Base-by-base conservation (phyloP, 2,113 vertebrate species). In the Brienomyrus brachyistius region DNA sequence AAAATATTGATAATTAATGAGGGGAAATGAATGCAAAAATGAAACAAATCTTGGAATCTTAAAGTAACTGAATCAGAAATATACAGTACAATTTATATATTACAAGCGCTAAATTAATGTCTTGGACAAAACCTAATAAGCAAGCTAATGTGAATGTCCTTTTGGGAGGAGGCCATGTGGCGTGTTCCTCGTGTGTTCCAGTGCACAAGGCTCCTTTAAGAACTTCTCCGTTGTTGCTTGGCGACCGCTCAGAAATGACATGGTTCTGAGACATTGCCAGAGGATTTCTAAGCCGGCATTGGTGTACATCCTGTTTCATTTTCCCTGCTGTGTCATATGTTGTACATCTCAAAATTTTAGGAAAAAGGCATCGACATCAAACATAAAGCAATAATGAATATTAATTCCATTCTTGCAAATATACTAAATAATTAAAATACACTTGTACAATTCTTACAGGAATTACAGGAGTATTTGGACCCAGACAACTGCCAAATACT, bases 211-310 rank as follows among this genome's bases (percentile, higher is more conserved):
- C 82, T 92, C 89, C 94, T 95, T 95, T 95, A 94, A 95, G 90
- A 92, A 91, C 91, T 54, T 87, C 52, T 66, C 91, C 91, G 89
- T 90, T 94, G 95, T 96, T 96, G 95, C 95, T 95, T 94, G 92
- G 95, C 93, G 94, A 96, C 95, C 88, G 90, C 87, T 92, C 66
- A 48, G 91, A 91, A 92, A 93, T 66, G 90, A 92, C 89, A 86
- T 51, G 91, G 90, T 87, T 70, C 62, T 70, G 89, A 92, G 91
- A 92, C 89, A 90, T 92, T 83, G 91, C 91, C 90, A 11, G 56
- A 91, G 88, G 92, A 92, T 85, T 77, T 80, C 91, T 94, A 93
- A 90, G 90, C 91, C 91, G n/a, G 4, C 59, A 84, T 74, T 52
- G 77, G 47, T 89, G 83, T 51, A 40, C 45, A 40, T 50, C 47